A percentile compares a stretch with the other conserved stretches of the same genome.
Evolutionary conservation across 2,888 invertebrate species (phyloP).

Genomic region (Athalia rosae): DNA sequence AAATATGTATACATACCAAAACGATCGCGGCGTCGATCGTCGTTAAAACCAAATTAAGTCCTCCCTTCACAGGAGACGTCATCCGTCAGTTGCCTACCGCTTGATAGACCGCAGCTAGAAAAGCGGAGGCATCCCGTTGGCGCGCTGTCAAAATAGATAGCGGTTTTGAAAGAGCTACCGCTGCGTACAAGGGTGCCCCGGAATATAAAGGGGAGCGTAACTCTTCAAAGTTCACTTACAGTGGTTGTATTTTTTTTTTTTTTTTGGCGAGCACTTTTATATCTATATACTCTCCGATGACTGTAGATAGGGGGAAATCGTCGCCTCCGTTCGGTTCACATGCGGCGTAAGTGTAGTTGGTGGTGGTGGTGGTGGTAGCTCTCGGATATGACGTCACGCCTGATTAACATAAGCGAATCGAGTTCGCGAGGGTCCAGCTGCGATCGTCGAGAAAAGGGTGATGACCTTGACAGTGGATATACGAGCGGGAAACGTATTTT

Average conservation of each 20-base stretch:
- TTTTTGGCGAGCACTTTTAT: constrained; percentile 13
- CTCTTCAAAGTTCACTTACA: constrained; percentile 60
- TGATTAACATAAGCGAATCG: constrained; percentile 64
- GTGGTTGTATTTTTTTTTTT: constrained; percentile 17
- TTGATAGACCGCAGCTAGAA: constrained; percentile 65
- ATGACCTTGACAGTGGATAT: constrained; percentile 51
- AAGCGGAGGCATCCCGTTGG: constrained; percentile 59
- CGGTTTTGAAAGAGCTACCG: constrained; percentile 58
- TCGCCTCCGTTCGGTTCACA: background rate
- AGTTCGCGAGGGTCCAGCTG: constrained; percentile 44
- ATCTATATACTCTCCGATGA: constrained; percentile 50
- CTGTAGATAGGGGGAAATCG: constrained; percentile 42
- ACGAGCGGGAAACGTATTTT: no score
- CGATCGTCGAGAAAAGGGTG: constrained; percentile 55
- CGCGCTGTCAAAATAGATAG: constrained; percentile 73
- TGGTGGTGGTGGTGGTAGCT: background rate
- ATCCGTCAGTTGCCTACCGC: constrained; percentile 49
- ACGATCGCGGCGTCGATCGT: background rate
- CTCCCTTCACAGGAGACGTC: constrained; percentile 9
- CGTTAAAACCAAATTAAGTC: constrained; percentile 11
- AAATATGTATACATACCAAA: background rate
- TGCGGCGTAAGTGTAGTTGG: no score
- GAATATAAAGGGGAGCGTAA: constrained; percentile 46
- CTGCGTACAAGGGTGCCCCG: constrained; percentile 22
- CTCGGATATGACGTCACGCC: constrained; percentile 62